Base-by-base conservation (phyloP, 2,888 invertebrate genomes). In the Ichneumon xanthorius region DNA sequence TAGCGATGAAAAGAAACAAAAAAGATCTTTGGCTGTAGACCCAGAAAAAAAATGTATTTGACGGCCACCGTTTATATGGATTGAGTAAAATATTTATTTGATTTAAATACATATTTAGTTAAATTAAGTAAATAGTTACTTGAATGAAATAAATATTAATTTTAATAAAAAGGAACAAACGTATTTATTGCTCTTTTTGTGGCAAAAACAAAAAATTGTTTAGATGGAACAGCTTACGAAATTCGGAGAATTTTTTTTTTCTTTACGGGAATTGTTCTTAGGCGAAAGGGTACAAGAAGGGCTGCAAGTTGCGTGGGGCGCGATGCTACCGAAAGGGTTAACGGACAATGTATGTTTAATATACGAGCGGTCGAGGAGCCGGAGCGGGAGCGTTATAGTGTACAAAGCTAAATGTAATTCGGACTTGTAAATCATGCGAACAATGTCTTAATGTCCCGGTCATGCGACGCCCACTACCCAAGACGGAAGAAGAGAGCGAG, bases 361-460 rank as follows among this genome's bases (percentile, higher is more conserved):
- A 93, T 93, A 94, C 91, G 93, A 92, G 90, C 91, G 91, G 77
- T 91, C 91, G 90, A 91, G 92, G 50, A 50, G 68, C 70, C 26
- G 77, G 68, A 16, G 26, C n/a, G 7, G 40, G 48, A 33, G 61
- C 7, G 26, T 61, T 48, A 50, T 58, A 63, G 63, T 73, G 73
- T 68, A 65, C 77, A 55, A 80, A 78, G 72, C 80, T 93, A 93
- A 93, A 94, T 93, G 92, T 93, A 93, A 93, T 93, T 93, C 93
- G 91, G 92, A 85, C 89, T 89, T 93, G 93, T 94, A 94, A 94
- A 94, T 94, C 94, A 94, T 92, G 89, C 89, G 93, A 93, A 94
- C 94, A 94, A 94, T 94, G 94, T 94, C 94, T 93, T 93, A 93
- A 94, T 93, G 94, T 93, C 93, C 93, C 92, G 93, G 94, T 93